A percentile compares a stretch with the other conserved stretches of the same genome.
These are phyloP conservation scores for Empis stercorea DNA, from an alignment of 2,888 invertebrate species.

Conservation along the genomic window DNA sequence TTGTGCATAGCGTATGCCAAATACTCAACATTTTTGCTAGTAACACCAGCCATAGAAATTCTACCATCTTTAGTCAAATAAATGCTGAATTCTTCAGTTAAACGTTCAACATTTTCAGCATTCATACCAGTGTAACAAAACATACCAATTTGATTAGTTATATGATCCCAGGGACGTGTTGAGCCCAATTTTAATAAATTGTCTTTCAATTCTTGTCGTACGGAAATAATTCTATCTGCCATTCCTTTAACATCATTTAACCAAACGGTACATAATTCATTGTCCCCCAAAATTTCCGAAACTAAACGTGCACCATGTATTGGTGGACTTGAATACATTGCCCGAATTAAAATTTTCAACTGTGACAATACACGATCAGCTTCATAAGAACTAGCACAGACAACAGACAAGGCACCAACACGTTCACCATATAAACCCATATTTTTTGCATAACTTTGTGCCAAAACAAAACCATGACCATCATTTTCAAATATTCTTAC, in stretches of 20 bases:
- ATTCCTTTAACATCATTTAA: slow-evolving; percentile 85
- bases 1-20: slow-evolving; percentile 87
- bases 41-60: slow-evolving; percentile 94
- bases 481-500: slow-evolving; percentile 77
- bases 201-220: slow-evolving; percentile 62
- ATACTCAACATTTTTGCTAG: slow-evolving; percentile 88
- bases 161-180: slow-evolving; percentile 75
- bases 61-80: slow-evolving; percentile 96
- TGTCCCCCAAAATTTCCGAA: slow-evolving; percentile 63
- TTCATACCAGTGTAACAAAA: slow-evolving; percentile 96
- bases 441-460: slow-evolving; percentile 96
- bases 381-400: slow-evolving; percentile 63
- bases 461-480: slow-evolving; percentile 72
- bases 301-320: slow-evolving; percentile 87
- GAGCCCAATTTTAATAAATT: slow-evolving; percentile 79
- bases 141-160: slow-evolving; percentile 99
- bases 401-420: slow-evolving; percentile 77
- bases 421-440: slow-evolving; percentile 91
- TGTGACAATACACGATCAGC: slow-evolving; percentile 80
- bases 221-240: slow-evolving; percentile 94
- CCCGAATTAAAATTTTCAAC: slow-evolving; percentile 86
- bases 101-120: slow-evolving; percentile 68
- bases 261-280: slow-evolving; percentile 62
- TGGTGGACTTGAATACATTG: slow-evolving; percentile 96
- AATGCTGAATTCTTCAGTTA: slow-evolving; percentile 83